Evolutionary conservation across 2,888 invertebrate genomes (phyloP), one percentile per base, ranked within the genome.

Genomic region (Parapristionchus giblindavisi): DNA sequence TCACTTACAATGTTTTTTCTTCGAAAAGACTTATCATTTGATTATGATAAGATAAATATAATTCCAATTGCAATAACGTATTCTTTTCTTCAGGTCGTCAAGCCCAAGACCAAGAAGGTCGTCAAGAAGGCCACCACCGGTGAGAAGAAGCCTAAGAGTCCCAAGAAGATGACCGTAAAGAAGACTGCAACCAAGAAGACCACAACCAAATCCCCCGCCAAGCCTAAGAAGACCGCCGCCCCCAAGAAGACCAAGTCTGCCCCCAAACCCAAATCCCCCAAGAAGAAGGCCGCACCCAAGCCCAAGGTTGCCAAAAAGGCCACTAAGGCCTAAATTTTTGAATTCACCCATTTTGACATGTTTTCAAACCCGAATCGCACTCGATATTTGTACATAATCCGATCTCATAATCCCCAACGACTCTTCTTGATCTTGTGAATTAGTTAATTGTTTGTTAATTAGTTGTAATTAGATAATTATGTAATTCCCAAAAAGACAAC

Each of bases 151-250:
- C 32, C 75, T 40, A 75, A 65, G 58, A 34, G 60, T 14, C 75
- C 60, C 14, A 75, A 78, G 76, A 78, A 77, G 75, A 75, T 72
- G 74, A 52, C 77, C 4, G 71, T 77, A 27, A 78, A 75, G 52
- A 75, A 75, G 61, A 36, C 75, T 21, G 34, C 61, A n/a, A n/a
- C n/a, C n/a, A n/a, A n/a, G n/a, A n/a, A n/a, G n/a, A n/a, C n/a
- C n/a, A n/a, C n/a, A n/a, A n/a, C n/a, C n/a, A n/a, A n/a, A n/a
- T n/a, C n/a, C n/a, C n/a, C n/a, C 14, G 48, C 38, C 38, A 75
- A 75, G 75, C 29, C 61, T 11, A 68, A n/a, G n/a, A n/a, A n/a
- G n/a, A n/a, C n/a, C n/a, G n/a, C n/a, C n/a, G n/a, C n/a, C n/a
- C n/a, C n/a, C n/a, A n/a, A 77, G 78, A 77, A 77, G 75, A 68